phyloP scores from a whole-genome alignment of 2,113 vertebrate species.

The Danionella cerebrum region DNA sequence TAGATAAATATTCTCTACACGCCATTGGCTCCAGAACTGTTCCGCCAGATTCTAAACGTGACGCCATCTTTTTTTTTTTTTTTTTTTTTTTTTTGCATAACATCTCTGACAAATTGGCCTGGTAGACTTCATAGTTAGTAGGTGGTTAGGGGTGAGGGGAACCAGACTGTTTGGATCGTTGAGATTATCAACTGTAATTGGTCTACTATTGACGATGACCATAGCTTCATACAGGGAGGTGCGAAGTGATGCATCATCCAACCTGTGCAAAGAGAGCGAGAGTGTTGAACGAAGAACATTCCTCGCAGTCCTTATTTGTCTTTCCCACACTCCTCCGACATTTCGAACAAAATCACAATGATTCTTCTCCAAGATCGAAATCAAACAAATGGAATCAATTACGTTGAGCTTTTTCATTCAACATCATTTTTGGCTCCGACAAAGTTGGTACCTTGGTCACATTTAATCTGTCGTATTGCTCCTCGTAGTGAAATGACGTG shows the following conservation, averaged over 20 bases:
- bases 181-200: constrained; percentile 9
- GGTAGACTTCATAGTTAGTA: not conserved
- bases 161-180: not conserved
- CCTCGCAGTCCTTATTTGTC: constrained; percentile 21
- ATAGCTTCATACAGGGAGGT: constrained; percentile 13
- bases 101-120: not conserved
- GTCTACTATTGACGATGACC: constrained; percentile 15
- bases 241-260: constrained; percentile 2
- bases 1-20: not conserved
- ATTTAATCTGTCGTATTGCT: constrained; percentile 11
- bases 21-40: constrained; percentile 14
- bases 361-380: not conserved
- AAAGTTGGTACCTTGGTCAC: constrained; percentile 20
- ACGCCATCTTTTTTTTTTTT: not conserved
- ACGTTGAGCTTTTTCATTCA: not conserved
- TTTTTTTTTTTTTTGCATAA: not conserved
- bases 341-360: constrained; percentile 33
- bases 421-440: constrained; percentile 14
- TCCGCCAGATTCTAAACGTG: not conserved
- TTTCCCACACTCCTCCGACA: constrained; percentile 27
- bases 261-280: not conserved
- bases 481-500: not conserved
- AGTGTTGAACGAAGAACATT: constrained; percentile 3
- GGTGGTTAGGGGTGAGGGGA: not conserved
- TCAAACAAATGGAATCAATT: not conserved